Evolutionary conservation across 2,797 vertebrate species (phyloP).

Genomic region (Rhinogobio ventralis): DNA sequence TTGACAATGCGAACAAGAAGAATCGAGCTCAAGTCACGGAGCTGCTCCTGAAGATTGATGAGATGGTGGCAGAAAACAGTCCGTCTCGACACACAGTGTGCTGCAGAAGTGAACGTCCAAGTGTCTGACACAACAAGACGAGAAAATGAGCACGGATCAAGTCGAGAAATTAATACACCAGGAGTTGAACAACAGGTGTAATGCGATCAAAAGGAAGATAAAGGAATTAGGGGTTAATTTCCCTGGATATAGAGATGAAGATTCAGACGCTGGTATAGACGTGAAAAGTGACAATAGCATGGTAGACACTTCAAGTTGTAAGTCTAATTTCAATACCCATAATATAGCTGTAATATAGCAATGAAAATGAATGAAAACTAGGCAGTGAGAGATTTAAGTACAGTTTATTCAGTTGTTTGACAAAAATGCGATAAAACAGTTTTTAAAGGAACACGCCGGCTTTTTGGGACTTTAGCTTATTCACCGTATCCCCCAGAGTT

Average conservation of each 20-base stretch:
- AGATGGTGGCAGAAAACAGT: conserved; percentile 35
- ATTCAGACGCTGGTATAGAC: no score
- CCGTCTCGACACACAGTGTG: fast-evolving
- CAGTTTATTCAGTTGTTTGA: no score
- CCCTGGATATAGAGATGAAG: background rate
- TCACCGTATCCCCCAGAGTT: no score
- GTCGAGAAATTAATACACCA: background rate
- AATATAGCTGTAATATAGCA: no score
- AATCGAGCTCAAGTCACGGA: conserved; percentile 34
- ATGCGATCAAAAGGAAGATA: background rate
- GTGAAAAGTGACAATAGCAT: no score
- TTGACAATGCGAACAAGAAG: conserved; percentile 35
- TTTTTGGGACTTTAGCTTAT: no score
- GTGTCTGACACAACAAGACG: background rate
- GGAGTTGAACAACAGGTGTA: background rate
- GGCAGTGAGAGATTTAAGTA: no score
- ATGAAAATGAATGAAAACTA: no score
- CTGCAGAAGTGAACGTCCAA: background rate
- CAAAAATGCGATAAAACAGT: no score
- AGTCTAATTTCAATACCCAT: background rate
- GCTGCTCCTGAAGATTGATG: conserved; percentile 49
- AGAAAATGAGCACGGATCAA: background rate
- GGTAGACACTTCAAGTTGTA: no score
- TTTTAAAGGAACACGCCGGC: no score
- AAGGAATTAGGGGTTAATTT: background rate